phyloP scores from a whole-genome alignment of 2,113 vertebrate genomes.

The Blennius ocellaris region DNA sequence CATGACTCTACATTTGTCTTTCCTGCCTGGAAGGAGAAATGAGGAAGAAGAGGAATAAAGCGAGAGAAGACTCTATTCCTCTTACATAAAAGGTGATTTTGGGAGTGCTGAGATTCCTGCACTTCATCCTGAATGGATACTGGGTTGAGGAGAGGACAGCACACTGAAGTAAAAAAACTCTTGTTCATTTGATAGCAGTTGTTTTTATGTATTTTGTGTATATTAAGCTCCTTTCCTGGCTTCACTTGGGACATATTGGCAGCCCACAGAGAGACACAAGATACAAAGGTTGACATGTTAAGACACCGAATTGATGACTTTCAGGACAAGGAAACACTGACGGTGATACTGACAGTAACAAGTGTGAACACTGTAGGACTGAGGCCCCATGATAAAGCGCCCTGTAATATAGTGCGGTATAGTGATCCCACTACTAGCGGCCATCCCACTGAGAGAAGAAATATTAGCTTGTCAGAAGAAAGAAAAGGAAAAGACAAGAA shows the following conservation, averaged over 20 bases:
- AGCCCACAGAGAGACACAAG: slow-evolving; percentile 24
- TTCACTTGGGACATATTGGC: slow-evolving; percentile 36
- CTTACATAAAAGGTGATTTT: slow-evolving; percentile 49
- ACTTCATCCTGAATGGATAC: slow-evolving; percentile 24
- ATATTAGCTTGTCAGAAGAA: slow-evolving; percentile 70
- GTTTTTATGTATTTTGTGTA: slow-evolving; percentile 24
- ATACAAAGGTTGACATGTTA: slow-evolving; percentile 53
- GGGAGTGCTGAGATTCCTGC: slow-evolving; percentile 22
- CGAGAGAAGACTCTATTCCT: slow-evolving; percentile 41
- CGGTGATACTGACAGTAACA: slow-evolving; percentile 53
- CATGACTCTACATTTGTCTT: slow-evolving; percentile 42
- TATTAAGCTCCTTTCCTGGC: slow-evolving; percentile 22
- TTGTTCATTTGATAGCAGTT: slow-evolving; percentile 26
- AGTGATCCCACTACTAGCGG: slow-evolving; percentile 67
- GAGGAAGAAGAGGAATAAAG: not conserved
- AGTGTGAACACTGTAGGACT: slow-evolving; percentile 43
- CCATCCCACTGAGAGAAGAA: slow-evolving; percentile 57
- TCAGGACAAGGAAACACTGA: slow-evolving; percentile 38
- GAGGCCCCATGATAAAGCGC: slow-evolving; percentile 53
- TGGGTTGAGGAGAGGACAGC: slow-evolving; percentile 33
- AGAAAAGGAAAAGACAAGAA: slow-evolving; percentile 52
- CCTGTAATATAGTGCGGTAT: slow-evolving; percentile 61
- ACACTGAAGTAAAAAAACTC: slow-evolving; percentile 27
- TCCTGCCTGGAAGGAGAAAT: slow-evolving; percentile 25
- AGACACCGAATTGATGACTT: slow-evolving; percentile 59